These are phyloP conservation scores for Rotaria macrura DNA, from an alignment of 2,888 invertebrate species.

Conservation along the genomic window DNA sequence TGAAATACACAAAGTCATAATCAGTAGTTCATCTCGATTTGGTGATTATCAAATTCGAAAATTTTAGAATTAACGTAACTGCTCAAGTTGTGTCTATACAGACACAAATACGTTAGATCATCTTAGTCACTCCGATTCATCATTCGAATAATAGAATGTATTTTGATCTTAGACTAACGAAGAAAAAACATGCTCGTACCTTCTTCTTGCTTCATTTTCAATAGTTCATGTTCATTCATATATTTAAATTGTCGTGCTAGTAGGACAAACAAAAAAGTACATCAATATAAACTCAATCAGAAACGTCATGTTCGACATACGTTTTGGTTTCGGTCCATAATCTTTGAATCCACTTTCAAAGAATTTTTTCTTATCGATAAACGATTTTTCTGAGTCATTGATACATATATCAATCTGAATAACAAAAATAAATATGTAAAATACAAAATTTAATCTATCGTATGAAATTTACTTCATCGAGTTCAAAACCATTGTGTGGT, in stretches of 20 bases:
- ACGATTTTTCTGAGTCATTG: constrained; percentile 26
- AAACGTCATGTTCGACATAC: not conserved
- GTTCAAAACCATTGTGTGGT: constrained; percentile 12
- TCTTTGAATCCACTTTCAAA: constrained; percentile 25
- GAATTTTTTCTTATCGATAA: constrained; percentile 32
- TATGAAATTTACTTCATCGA: not conserved
- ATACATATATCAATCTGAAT: not conserved
- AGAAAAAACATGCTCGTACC: not conserved
- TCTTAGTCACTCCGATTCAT: no score
- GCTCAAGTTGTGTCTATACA: no score
- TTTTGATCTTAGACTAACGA: no score
- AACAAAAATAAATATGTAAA: not conserved
- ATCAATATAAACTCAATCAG: not conserved
- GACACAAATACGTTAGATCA: no score
- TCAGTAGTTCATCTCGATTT: no score
- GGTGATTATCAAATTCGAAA: no score
- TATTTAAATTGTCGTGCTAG: constrained; percentile 29
- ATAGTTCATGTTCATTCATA: constrained; percentile 30
- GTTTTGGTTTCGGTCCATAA: constrained; percentile 24
- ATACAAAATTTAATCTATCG: not conserved
- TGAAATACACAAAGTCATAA: no score
- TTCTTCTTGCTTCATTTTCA: constrained; percentile 32
- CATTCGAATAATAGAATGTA: no score
- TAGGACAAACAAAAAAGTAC: not conserved
- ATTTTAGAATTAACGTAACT: no score